Evolutionary conservation across 2,113 vertebrate genomes (phyloP).

Genomic region (Pedionomus torquatus): DNA sequence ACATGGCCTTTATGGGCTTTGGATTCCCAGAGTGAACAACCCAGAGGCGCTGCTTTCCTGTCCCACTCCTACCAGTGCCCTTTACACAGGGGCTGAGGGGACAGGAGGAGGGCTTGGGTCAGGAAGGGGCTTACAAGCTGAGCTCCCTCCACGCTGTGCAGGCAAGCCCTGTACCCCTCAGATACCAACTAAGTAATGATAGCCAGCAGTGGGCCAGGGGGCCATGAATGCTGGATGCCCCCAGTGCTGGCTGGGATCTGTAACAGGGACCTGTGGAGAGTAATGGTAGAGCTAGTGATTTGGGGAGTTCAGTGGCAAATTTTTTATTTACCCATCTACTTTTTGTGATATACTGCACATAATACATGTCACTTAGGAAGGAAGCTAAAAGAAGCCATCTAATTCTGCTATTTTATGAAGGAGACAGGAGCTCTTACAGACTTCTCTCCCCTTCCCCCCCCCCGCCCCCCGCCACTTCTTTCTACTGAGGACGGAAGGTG

Average conservation of each 20-base stretch:
- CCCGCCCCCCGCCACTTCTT: no score
- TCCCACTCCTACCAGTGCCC: background rate
- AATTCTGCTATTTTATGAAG: background rate
- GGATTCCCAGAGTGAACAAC: background rate
- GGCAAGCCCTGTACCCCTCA: background rate
- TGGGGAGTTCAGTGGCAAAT: background rate
- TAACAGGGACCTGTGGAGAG: background rate
- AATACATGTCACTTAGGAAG: background rate
- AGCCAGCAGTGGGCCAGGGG: background rate
- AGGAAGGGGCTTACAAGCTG: background rate
- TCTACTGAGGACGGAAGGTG: background rate
- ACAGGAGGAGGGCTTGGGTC: background rate
- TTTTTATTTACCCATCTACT: background rate
- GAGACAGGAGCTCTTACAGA: background rate
- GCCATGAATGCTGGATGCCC: background rate
- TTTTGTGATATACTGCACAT: background rate
- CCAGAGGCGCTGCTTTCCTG: background rate
- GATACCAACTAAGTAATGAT: fast-evolving
- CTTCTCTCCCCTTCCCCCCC: background rate
- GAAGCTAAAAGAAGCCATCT: background rate
- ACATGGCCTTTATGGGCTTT: background rate
- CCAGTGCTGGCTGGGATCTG: background rate
- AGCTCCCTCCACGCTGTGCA: background rate
- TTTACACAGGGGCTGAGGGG: background rate
- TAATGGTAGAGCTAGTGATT: background rate